phyloP scores from a whole-genome alignment of 2,113 vertebrate species.

The Mesoclemmys tuberculata region DNA sequence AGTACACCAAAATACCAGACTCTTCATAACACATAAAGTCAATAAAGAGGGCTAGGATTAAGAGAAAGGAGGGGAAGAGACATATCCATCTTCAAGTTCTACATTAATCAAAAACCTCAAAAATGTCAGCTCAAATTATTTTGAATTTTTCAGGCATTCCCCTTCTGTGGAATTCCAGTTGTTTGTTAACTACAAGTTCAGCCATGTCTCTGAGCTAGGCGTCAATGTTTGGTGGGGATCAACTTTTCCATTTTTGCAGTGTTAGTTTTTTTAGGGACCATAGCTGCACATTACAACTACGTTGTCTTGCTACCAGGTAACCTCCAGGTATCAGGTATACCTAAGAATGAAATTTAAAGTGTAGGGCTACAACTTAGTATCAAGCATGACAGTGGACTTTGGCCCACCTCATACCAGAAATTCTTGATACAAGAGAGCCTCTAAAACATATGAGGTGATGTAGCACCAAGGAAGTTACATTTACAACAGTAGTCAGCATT shows the following conservation, averaged over 20 bases:
- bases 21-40: background rate
- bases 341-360: background rate
- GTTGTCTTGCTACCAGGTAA: background rate
- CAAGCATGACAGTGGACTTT: background rate
- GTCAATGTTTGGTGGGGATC: background rate
- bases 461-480: background rate
- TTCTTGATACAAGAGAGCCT: background rate
- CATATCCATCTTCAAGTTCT: background rate
- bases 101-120: background rate
- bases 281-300: background rate
- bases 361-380: background rate
- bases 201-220: background rate
- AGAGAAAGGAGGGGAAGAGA: background rate
- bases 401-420: background rate
- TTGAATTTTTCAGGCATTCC: background rate
- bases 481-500: background rate
- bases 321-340: background rate
- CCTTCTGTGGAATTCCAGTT: background rate
- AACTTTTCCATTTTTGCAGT: background rate
- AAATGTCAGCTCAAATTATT: background rate
- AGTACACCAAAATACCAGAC: background rate
- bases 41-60: background rate
- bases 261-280: background rate
- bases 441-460: background rate
- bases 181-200: background rate